Evolutionary conservation across 1,140 invertebrate species (phyloP).

Genomic region (Drosophila sechellia): DNA sequence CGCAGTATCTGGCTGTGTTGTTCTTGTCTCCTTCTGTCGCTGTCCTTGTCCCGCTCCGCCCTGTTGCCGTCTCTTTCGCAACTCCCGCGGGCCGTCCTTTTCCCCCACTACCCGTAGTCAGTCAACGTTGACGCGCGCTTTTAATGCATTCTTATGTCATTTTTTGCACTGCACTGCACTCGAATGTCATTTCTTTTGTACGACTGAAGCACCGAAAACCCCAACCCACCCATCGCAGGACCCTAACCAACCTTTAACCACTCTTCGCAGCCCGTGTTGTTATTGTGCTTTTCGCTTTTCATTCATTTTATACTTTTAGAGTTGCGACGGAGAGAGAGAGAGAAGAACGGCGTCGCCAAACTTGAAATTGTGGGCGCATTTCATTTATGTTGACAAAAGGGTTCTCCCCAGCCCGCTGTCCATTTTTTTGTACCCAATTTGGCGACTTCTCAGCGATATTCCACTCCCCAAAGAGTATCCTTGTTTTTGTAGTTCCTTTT

Average conservation of each 20-base stretch:
- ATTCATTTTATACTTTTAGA: conserved; percentile 76
- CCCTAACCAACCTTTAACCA: conserved; percentile 46
- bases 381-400: conserved; percentile 82
- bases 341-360: conserved; percentile 53
- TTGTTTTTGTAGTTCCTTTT: conserved; percentile 21
- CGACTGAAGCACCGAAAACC: conserved; percentile 28
- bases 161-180: conserved; percentile 77
- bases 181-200: conserved; percentile 78
- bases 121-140: conserved; percentile 81
- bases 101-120: conserved; percentile 48
- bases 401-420: conserved; percentile 36
- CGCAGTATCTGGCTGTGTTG: conserved; percentile 27
- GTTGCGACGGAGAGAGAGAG: conserved; percentile 2
- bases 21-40: conserved; percentile 14
- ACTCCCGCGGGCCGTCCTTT: conserved; percentile 19
- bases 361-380: conserved; percentile 80
- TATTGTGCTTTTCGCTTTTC: conserved; percentile 71
- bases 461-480: conserved; percentile 11
- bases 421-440: conserved; percentile 69
- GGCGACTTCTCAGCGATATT: conserved; percentile 31
- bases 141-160: conserved; percentile 83
- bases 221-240: conserved; percentile 1
- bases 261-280: conserved; percentile 44
- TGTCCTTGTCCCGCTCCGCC: not conserved
- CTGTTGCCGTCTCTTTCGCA: conserved; percentile 6